Base-by-base conservation (phyloP, 2,888 invertebrate genomes). In the Mythimna vitellina region DNA sequence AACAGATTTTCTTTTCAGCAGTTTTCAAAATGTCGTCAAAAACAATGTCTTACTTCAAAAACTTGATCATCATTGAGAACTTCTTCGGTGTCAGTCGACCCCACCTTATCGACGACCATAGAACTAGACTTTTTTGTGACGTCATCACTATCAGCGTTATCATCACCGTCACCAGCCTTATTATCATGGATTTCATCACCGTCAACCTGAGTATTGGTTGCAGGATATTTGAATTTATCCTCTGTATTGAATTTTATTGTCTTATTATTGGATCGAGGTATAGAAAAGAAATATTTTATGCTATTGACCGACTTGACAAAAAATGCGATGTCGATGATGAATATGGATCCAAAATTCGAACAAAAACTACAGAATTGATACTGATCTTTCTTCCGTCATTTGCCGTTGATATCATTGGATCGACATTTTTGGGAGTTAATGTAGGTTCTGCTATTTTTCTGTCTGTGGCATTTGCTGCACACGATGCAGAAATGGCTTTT, bases 401-500 rank as follows among this genome's bases (percentile, higher is more conserved):
- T 0, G 9, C 89, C 1, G 38, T 92, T 9, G 93, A 94, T 82
- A 20, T 85, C 0, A n/a, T 84, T 56, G 89, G 91, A 7, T 77
- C 91, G 64, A 80, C 57, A 22, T 20, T 84, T 0, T 51, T 91
- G 0, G 70, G 77, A 17, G 29, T 76, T 0, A 80, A 86, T 42
- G 25, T 61, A 3, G 82, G 84, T 49, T 53, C 85, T 17, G 76
- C 88, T 0, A 20, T 90, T 9, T 68, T 88, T 1, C 80, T 91
- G 0, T 82, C 87, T 12, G 61, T 93, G 0, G 82, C 88, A 0
- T 89, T 90, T 69, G 87, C 91, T 3, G 92, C 91, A 32, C 92
- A 92, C 67, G 93, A 94, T 76, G 82, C 91, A 0, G 95, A 95
- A 84, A 81, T 92, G 57, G 76, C 88, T 1, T 90, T 93, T 14